Percentiles rank a stretch among this genome's conserved stretches.
Conservation (phyloP, 2,888 invertebrate species). For the Bruchidius siliquastri region DNA sequence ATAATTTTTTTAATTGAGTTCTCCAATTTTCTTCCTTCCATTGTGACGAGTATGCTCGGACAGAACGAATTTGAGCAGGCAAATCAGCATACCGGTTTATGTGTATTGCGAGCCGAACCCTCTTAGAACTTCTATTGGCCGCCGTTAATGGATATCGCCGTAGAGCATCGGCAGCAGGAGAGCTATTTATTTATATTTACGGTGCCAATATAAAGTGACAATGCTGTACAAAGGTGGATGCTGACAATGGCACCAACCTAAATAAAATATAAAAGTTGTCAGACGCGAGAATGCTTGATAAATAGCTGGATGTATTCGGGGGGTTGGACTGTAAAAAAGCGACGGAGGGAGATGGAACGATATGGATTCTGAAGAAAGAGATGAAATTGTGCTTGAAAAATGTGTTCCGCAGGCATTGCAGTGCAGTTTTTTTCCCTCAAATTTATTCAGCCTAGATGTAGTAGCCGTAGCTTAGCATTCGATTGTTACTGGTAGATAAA, state of each 20-base stretch:
- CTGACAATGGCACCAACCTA: conserved; percentile 27
- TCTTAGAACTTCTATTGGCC: background rate
- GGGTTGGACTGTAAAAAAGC: conserved; percentile 10
- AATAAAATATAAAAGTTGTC: conserved; percentile 46
- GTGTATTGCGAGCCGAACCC: no score
- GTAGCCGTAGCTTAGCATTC: no score
- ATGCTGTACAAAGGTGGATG: conserved; percentile 37
- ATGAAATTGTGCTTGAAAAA: background rate
- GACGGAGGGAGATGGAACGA: background rate
- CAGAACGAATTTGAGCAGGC: conserved; percentile 1
- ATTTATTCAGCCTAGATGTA: no score
- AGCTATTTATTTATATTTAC: conserved; percentile 41
- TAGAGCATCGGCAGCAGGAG: background rate
- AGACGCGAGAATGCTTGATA: conserved; percentile 41
- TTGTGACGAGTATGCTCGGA: no score
- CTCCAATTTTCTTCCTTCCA: no score
- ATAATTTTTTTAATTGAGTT: no score
- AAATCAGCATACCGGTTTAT: background rate
- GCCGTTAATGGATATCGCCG: background rate
- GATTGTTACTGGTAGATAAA: no score
- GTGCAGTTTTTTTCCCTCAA: no score
- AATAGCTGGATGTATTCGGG: conserved; percentile 32
- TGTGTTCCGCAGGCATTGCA: background rate
- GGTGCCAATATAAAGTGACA: conserved; percentile 39
- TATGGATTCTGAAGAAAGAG: background rate